A percentile compares a stretch with the other conserved stretches of the same genome.
Conservation (phyloP, 1,140 invertebrate species). For the Drosophila leontia region DNA sequence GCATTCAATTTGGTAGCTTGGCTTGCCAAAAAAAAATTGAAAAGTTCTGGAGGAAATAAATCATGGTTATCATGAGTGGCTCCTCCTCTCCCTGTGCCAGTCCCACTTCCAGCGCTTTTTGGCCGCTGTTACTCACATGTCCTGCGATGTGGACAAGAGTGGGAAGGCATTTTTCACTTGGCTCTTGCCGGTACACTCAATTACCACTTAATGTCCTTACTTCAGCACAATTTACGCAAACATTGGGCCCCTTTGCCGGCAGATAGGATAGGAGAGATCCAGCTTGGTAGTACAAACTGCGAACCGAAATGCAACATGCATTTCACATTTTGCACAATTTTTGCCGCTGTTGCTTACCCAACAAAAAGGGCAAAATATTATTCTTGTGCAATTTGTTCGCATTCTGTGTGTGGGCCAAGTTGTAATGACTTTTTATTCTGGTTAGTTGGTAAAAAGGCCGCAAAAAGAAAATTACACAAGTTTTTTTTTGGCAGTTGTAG, state of each 20-base stretch:
- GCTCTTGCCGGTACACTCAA: constrained; percentile 58
- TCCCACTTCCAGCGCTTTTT: not conserved
- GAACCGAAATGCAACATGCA: constrained; percentile 39
- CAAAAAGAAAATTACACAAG: constrained; percentile 50
- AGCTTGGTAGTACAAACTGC: not conserved
- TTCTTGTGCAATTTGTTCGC: constrained; percentile 47
- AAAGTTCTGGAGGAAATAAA: constrained; percentile 48
- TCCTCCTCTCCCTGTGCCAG: not conserved
- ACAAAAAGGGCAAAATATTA: constrained; percentile 28
- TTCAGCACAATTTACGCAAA: constrained; percentile 78
- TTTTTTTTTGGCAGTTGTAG: constrained; percentile 29
- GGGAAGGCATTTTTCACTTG: constrained; percentile 58
- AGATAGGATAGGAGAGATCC: not conserved
- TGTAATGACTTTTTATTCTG: constrained; percentile 65
- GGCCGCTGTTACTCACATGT: constrained; percentile 25
- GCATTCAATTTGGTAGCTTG: constrained; percentile 44
- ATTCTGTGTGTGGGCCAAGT: constrained; percentile 32
- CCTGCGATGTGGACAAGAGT: constrained; percentile 15
- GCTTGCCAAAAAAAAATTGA: constrained; percentile 37
- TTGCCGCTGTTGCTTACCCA: constrained; percentile 15
- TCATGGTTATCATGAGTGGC: constrained; percentile 46
- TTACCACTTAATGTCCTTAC: constrained; percentile 76
- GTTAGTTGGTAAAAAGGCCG: constrained; percentile 13
- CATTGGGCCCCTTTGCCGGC: constrained; percentile 36
- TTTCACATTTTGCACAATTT: constrained; percentile 44